phyloP scores from a whole-genome alignment of 2,113 vertebrate species.

The Scolopax mira region DNA sequence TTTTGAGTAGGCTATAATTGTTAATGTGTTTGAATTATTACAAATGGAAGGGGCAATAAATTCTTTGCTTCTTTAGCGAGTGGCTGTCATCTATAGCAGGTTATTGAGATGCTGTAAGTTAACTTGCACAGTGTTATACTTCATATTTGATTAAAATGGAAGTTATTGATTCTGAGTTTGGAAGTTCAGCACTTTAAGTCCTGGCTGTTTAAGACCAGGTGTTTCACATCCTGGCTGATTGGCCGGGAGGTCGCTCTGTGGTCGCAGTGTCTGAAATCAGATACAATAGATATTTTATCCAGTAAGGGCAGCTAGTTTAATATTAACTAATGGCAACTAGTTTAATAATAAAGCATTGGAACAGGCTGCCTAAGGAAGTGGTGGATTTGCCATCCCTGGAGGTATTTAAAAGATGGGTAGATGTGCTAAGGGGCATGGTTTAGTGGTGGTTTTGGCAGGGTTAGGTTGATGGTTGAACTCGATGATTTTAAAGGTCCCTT shows the following conservation, averaged over 20 bases:
- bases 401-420: background rate
- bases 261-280: background rate
- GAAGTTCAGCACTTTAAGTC: background rate
- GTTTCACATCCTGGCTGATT: background rate
- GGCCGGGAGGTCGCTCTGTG: no score
- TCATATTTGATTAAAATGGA: background rate
- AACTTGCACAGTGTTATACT: background rate
- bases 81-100: background rate
- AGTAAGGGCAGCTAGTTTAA: background rate
- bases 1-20: background rate
- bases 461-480: background rate
- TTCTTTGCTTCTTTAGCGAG: background rate
- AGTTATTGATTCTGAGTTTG: background rate
- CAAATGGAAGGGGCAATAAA: background rate
- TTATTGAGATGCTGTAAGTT: background rate
- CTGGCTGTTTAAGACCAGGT: background rate
- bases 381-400: background rate
- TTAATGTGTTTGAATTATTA: background rate
- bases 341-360: background rate
- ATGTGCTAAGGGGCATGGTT: background rate
- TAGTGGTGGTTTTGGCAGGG: background rate
- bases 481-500: background rate
- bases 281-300: background rate
- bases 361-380: background rate
- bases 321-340: background rate